A percentile compares a stretch with the other conserved stretches of the same genome.
Evolutionary conservation across 2,113 vertebrate species (phyloP).

Genomic region (Rallus limicola): DNA sequence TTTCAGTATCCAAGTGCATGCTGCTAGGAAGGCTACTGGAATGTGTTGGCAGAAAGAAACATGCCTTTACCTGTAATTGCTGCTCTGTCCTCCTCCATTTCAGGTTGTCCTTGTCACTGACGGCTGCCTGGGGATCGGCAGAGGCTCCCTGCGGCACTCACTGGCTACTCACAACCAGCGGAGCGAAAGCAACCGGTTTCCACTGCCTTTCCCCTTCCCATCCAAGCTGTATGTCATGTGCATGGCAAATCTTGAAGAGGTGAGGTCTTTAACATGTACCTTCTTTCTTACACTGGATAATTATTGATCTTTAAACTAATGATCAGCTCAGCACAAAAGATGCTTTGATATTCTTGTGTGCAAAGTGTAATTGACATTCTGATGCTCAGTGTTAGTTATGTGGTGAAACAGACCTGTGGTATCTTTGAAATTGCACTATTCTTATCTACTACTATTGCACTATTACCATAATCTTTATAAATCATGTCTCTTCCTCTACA

Average conservation of each 20-base stretch:
- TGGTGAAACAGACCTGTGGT: neutral
- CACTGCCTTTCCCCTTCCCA: constrained; percentile 93
- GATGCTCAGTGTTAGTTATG: neutral
- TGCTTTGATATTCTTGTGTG: neutral
- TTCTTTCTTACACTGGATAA: neutral
- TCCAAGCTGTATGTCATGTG: constrained; percentile 95
- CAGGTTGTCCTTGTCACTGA: constrained; percentile 96
- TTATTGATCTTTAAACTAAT: neutral
- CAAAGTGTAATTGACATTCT: neutral
- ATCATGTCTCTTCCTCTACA: neutral
- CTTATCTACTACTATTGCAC: neutral
- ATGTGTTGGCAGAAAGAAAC: neutral
- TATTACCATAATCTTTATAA: neutral
- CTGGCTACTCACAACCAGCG: constrained; percentile 87
- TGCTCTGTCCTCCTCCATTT: neutral
- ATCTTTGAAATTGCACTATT: neutral
- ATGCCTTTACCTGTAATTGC: neutral
- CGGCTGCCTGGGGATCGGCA: constrained; percentile 93
- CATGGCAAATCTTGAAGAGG: constrained; percentile 96
- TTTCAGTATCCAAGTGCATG: neutral
- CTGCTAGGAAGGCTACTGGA: neutral
- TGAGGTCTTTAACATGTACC: constrained; percentile 37
- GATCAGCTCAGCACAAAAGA: neutral
- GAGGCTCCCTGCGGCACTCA: constrained; percentile 91
- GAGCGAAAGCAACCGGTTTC: constrained; percentile 91